Base-by-base conservation (phyloP, 2,113 vertebrate species). In the Xenopus tropicalis region DNA sequence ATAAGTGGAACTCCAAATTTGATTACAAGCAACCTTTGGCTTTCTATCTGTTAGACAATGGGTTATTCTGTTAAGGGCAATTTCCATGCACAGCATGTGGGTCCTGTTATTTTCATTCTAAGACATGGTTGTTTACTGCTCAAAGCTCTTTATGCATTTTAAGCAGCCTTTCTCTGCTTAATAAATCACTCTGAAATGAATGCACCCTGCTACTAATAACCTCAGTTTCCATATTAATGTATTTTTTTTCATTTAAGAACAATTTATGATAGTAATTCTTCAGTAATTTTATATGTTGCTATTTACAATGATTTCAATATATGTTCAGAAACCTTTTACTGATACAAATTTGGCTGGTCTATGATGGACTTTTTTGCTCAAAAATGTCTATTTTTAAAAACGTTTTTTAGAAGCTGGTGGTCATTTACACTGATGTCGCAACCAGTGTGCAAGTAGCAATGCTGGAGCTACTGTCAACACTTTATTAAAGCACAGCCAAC, bases 61-160 rank as follows among this genome's bases (percentile, higher is more conserved):
- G 94, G 84, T 90, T 82, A 88, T 91, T 93, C 92, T 97, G 96
- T 97, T 95, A 94, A 93, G 93, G 92, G 93, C 93, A 94, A 96
- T 98, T 98, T 97, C 93, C 95, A 96, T 96, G 95, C 96, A 94
- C 95, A 97, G 95, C 96, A 94, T 96, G 95, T 94, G 94, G 94
- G 91, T 93, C 90, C 91, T 88, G 91, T 90, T 94, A 14, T 93
- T 89, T 90, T 89, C 89, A 85, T 88, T 83, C 86, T 88, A 83
- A 92, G 92, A 93, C 93, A 94, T 94, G 94, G 90, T 90, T 94
- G 93, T 94, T 94, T 95, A 93, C 94, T 91, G 93, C 93, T 94
- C 92, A 87, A 86, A 86, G 91, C 90, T 89, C 90, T 90, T 87
- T 90, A 89, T 88, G 93, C 90, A 91, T 93, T 93, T 93, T 88